Evolutionary conservation across 1,140 invertebrate species (phyloP).

Genomic region (Drosophila equinoxialis): DNA sequence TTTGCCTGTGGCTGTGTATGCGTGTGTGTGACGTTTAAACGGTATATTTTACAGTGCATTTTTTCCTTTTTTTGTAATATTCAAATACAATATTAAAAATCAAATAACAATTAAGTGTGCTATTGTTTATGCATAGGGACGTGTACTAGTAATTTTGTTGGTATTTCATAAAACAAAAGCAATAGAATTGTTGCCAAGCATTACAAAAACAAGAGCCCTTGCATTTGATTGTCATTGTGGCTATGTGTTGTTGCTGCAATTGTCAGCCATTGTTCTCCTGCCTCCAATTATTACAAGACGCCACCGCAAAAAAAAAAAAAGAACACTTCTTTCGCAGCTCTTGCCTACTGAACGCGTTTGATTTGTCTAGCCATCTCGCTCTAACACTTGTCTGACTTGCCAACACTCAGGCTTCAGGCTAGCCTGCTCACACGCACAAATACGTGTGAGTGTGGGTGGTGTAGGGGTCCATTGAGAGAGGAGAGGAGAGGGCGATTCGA

Average conservation of each 20-base stretch:
- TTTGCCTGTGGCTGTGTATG: constrained; percentile 21
- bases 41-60: constrained; percentile 30
- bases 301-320: constrained; percentile 67
- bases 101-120: constrained; percentile 57
- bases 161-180: constrained; percentile 46
- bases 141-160: constrained; percentile 32
- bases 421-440: constrained; percentile 41
- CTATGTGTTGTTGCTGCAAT: constrained; percentile 32
- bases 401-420: constrained; percentile 18
- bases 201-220: constrained; percentile 29
- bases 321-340: constrained; percentile 62
- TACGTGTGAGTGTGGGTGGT: constrained; percentile 26
- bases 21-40: constrained; percentile 44
- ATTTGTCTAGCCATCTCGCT: constrained; percentile 37
- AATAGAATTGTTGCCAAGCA: constrained; percentile 63
- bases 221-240: constrained; percentile 21
- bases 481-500: constrained; percentile 21
- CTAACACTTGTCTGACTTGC: background rate
- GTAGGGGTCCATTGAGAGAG: background rate
- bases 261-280: constrained; percentile 75
- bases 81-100: constrained; percentile 29
- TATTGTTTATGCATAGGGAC: constrained; percentile 22
- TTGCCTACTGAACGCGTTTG: constrained; percentile 30
- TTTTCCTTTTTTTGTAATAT: background rate
- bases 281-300: constrained; percentile 71